Conservation (phyloP, 1,140 invertebrate species). For the Lasioglossum albipes region DNA sequence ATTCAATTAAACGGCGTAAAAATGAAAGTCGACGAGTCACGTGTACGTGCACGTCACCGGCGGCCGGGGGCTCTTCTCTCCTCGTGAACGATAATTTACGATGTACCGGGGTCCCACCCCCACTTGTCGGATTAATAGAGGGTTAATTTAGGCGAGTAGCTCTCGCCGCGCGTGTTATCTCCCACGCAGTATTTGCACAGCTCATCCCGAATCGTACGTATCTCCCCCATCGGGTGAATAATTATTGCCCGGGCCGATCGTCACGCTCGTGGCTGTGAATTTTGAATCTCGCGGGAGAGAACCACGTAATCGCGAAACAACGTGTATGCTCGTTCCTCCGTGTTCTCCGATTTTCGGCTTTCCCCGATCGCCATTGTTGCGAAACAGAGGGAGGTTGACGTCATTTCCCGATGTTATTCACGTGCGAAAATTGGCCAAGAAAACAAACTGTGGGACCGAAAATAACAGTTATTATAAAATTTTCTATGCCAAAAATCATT, state of each 20-base stretch:
- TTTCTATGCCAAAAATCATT: no score
- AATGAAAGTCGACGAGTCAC: constrained; percentile 57
- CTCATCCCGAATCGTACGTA: constrained; percentile 69
- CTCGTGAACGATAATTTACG: constrained; percentile 64
- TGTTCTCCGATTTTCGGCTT: neutral
- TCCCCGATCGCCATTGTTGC: neutral
- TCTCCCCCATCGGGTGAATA: constrained; percentile 69
- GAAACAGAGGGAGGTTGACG: neutral
- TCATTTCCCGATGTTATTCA: no score
- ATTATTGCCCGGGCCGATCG: constrained; percentile 68
- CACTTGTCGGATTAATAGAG: constrained; percentile 75
- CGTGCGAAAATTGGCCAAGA: no score
- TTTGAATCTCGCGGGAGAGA: constrained; percentile 52
- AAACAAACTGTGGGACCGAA: no score
- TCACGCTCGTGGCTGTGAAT: constrained; percentile 68
- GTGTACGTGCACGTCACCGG: constrained; percentile 43
- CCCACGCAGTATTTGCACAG: constrained; percentile 76
- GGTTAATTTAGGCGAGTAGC: constrained; percentile 74
- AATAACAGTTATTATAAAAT: no score
- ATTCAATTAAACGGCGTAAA: constrained; percentile 62
- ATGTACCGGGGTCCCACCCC: constrained; percentile 47
- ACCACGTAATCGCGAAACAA: constrained; percentile 43
- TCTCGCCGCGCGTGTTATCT: constrained; percentile 72
- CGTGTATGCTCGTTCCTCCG: constrained; percentile 15
- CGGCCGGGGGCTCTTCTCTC: constrained; percentile 22